Conservation (phyloP, 2,888 invertebrate species). For the Philhelius pedissequus region DNA sequence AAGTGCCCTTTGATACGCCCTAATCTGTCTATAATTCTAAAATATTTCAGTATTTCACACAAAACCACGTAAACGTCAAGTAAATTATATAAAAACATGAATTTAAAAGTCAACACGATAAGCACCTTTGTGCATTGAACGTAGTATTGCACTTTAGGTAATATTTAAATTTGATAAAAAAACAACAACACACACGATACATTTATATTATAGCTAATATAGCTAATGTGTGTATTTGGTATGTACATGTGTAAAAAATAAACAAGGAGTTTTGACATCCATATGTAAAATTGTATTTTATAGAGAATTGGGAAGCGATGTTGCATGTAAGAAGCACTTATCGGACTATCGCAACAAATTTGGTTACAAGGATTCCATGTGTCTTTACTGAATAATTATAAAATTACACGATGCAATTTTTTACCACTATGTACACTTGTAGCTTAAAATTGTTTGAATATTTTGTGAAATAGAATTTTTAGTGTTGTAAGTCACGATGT, state of each 20-base stretch:
- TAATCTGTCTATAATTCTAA: conserved; percentile 13
- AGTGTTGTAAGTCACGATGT: neutral
- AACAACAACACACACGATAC: neutral
- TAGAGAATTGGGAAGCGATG: neutral
- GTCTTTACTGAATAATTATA: neutral
- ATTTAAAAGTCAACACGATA: conserved; percentile 17
- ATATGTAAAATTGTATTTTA: neutral
- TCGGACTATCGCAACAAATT: neutral
- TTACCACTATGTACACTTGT: neutral
- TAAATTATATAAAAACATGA: neutral
- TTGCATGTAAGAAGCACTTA: conserved; percentile 11
- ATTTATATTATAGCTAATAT: neutral
- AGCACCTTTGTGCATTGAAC: neutral
- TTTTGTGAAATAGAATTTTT: neutral
- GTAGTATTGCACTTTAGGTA: neutral
- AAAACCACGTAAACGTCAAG: neutral
- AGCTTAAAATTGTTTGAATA: neutral
- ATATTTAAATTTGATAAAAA: neutral
- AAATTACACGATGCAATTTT: neutral
- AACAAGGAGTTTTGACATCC: neutral
- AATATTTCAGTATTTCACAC: conserved; percentile 29
- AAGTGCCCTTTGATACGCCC: neutral
- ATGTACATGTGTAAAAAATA: neutral
- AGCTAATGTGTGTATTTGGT: neutral
- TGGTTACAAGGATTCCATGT: neutral